A percentile compares a stretch with the other conserved stretches of the same genome.
These are phyloP conservation scores for Thinocorus orbignyianus DNA, from an alignment of 2,113 vertebrate genomes.

Conservation along the genomic window DNA sequence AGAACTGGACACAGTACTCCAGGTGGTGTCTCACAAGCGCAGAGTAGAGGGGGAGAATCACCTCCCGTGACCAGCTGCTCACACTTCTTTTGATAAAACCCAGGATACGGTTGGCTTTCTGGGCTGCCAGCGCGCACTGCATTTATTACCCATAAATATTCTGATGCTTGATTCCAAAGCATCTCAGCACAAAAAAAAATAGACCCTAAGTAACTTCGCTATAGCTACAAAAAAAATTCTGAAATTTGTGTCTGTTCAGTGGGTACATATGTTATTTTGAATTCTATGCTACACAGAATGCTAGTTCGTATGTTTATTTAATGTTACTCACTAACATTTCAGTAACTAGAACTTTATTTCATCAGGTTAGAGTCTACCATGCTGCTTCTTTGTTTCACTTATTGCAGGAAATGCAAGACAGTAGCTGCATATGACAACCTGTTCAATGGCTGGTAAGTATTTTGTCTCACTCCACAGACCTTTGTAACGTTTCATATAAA, in stretches of 20 bases:
- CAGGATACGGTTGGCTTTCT: no score
- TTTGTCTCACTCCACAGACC: background rate
- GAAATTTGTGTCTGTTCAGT: background rate
- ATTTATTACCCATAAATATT: background rate
- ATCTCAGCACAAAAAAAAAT: background rate
- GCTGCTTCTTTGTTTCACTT: background rate
- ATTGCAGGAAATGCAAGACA: background rate
- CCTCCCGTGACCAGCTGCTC: no score
- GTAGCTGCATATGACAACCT: background rate
- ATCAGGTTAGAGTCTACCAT: background rate
- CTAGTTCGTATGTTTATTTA: background rate
- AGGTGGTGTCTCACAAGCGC: no score
- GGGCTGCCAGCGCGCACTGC: no score
- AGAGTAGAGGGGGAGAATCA: no score
- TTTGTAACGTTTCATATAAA: background rate
- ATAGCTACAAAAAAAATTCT: background rate
- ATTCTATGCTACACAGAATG: background rate
- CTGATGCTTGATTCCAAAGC: background rate
- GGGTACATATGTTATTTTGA: background rate
- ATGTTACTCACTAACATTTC: background rate
- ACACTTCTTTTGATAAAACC: no score
- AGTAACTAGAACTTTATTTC: background rate
- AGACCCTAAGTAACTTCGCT: fast-evolving
- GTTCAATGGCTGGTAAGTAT: background rate
- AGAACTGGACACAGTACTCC: no score